phyloP scores from a whole-genome alignment of 2,888 invertebrate genomes.

The Macropis europaea region DNA sequence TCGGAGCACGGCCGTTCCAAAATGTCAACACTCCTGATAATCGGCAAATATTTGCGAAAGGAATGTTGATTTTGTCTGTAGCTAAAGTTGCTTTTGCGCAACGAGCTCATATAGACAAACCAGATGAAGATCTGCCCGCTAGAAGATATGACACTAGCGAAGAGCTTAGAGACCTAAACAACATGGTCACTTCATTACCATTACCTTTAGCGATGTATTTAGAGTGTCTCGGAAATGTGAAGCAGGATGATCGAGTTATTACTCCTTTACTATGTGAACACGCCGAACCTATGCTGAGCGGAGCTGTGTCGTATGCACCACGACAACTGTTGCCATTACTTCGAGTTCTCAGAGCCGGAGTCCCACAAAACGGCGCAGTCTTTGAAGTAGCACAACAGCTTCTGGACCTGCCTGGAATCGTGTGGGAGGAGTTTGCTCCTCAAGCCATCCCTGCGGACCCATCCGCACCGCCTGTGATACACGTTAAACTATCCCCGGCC shows the following conservation, averaged over 20 bases:
- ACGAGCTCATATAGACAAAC: conserved; percentile 11
- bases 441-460: not conserved
- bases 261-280: conserved; percentile 8
- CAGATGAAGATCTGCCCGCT: conserved; percentile 6
- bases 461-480: not conserved
- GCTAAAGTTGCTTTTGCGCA: conserved; percentile 12
- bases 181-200: conserved; percentile 4
- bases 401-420: conserved; percentile 3
- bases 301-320: not conserved
- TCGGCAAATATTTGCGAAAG: not conserved
- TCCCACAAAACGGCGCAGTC: conserved; percentile 1
- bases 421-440: conserved; percentile 12
- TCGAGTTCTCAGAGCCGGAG: not conserved
- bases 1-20: conserved; percentile 2
- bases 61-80: conserved; percentile 9
- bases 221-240: conserved; percentile 13
- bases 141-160: not conserved
- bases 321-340: conserved; percentile 4
- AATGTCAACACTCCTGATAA: not conserved
- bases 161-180: not conserved
- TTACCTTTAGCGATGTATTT: conserved; percentile 4
- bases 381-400: not conserved
- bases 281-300: not conserved
- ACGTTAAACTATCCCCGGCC: not conserved
- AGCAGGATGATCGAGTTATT: not conserved